These are phyloP conservation scores for Sebastes schlegelii DNA, from an alignment of 2,113 vertebrate genomes.

Conservation along the genomic window DNA sequence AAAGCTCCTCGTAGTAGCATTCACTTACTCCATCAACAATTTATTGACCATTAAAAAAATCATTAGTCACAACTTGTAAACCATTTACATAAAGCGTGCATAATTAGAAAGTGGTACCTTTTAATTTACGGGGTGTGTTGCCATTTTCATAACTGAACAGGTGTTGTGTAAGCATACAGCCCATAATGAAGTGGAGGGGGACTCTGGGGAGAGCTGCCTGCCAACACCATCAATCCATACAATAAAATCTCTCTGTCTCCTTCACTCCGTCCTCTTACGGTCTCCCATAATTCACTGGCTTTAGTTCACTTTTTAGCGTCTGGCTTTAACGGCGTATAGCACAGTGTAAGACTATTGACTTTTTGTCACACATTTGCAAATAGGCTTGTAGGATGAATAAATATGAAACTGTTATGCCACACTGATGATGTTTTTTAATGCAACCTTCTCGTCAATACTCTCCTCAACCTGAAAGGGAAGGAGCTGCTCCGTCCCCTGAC, in stretches of 20 bases:
- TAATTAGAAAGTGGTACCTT: not conserved
- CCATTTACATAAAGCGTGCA: not conserved
- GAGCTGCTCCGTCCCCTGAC: not conserved
- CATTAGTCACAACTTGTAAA: not conserved
- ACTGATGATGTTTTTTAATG: slow-evolving; percentile 29
- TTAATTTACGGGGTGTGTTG: not conserved
- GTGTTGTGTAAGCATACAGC: slow-evolving; percentile 1
- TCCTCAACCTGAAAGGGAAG: not conserved
- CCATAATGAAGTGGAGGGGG: not conserved
- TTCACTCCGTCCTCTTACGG: not conserved
- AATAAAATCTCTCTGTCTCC: slow-evolving; percentile 18
- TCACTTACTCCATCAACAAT: not conserved
- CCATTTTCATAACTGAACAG: not conserved
- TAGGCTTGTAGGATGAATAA: slow-evolving; percentile 39
- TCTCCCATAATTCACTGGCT: slow-evolving; percentile 5
- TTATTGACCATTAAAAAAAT: not conserved
- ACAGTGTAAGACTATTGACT: slow-evolving; percentile 52
- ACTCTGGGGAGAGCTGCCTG: not conserved
- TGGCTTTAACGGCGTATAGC: not conserved
- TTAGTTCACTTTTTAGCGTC: slow-evolving; percentile 31
- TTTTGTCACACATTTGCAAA: slow-evolving; percentile 50
- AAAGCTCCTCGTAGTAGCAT: not conserved
- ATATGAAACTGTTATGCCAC: slow-evolving; percentile 27
- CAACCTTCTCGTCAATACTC: not conserved
- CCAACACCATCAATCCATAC: slow-evolving; percentile 6